Percentiles rank a stretch among this genome's conserved stretches.
These are phyloP conservation scores for Tenthredo notha DNA, from an alignment of 2,888 invertebrate species.

Conservation along the genomic window DNA sequence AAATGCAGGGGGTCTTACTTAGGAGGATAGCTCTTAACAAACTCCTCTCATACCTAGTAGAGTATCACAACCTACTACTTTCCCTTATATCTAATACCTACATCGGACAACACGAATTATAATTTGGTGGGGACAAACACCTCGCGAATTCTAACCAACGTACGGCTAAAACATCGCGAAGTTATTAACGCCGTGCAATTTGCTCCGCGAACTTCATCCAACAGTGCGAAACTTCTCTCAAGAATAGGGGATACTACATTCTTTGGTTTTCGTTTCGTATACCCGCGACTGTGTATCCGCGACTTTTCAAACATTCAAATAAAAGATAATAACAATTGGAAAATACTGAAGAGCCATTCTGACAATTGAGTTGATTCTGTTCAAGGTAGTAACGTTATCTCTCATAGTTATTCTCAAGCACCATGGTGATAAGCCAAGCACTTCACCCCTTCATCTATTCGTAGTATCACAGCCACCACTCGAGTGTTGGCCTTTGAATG, in stretches of 20 bases:
- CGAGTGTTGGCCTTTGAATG: background rate
- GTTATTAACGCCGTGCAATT: conserved; percentile 4
- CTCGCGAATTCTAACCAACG: background rate
- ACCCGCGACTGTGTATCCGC: background rate
- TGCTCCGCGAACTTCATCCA: background rate
- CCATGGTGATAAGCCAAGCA: background rate
- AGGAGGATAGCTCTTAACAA: conserved; percentile 51
- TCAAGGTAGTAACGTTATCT: conserved; percentile 16
- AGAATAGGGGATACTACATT: background rate
- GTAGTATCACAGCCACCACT: background rate
- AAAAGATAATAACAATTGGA: conserved; percentile 36
- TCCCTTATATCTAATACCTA: background rate
- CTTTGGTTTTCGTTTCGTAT: background rate
- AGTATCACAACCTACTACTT: conserved; percentile 1
- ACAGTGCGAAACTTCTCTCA: background rate
- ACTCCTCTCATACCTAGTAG: background rate
- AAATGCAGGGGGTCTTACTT: conserved; percentile 53
- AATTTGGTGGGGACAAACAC: conserved; percentile 33
- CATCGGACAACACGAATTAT: background rate
- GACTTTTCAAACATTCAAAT: conserved; percentile 10
- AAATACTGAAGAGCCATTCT: conserved; percentile 4
- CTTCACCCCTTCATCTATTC: background rate
- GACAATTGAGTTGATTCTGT: conserved; percentile 10
- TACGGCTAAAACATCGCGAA: background rate
- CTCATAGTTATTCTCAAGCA: conserved; percentile 5